Conservation (phyloP, 2,888 invertebrate species). For the Archips xylosteana region DNA sequence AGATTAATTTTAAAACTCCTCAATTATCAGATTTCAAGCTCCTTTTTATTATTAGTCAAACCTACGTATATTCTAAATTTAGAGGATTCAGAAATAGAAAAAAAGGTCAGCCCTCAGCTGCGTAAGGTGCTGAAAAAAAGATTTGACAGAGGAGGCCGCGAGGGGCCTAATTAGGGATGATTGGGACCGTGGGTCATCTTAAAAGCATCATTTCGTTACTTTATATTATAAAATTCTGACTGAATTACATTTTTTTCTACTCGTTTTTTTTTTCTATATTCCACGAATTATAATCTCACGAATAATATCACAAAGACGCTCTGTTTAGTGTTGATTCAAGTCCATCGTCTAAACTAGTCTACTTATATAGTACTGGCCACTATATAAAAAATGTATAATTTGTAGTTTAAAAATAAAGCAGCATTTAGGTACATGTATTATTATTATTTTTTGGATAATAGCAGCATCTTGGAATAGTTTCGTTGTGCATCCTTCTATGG, state of each 20-base stretch:
- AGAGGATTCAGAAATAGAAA: slow-evolving; percentile 7
- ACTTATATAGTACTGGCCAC: no score
- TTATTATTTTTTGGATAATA: no score
- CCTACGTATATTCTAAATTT: slow-evolving; percentile 22
- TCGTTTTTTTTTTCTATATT: no score
- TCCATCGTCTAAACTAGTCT: no score
- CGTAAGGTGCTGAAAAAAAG: slow-evolving; percentile 10
- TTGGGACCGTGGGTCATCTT: background rate
- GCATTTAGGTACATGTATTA: no score
- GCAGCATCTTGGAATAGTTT: no score
- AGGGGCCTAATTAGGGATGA: slow-evolving; percentile 11
- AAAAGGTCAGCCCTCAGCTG: slow-evolving; percentile 25
- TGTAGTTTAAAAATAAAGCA: no score
- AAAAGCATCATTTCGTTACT: slow-evolving; percentile 13
- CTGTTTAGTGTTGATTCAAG: no score
- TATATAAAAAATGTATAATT: no score
- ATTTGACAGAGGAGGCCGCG: background rate
- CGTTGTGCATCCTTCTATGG: no score
- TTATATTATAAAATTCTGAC: background rate
- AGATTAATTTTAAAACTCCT: background rate
- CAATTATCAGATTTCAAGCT: background rate
- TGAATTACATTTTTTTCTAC: background rate
- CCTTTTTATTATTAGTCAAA: slow-evolving; percentile 3
- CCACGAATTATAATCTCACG: no score
- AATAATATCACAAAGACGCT: no score